A percentile compares a stretch with the other conserved stretches of the same genome.
Evolutionary conservation across 2,113 vertebrate species (phyloP).

Genomic region (Poeciliopsis retropinna): DNA sequence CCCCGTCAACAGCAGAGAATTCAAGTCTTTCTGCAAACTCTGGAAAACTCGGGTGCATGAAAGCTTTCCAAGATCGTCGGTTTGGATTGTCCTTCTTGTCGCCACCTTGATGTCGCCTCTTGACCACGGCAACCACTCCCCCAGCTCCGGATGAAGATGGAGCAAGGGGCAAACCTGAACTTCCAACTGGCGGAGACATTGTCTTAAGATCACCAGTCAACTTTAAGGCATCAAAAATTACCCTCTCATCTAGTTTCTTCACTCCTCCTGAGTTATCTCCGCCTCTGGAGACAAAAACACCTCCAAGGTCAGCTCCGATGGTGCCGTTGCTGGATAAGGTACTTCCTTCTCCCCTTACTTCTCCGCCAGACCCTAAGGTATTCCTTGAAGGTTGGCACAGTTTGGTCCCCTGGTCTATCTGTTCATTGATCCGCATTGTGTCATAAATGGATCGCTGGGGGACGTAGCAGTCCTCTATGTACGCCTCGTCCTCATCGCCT

Average conservation of each 20-base stretch:
- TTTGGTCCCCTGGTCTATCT: constrained; percentile 97
- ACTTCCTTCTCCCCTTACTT: constrained; percentile 83
- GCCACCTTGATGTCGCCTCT: constrained; percentile 85
- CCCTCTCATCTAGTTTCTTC: constrained; percentile 92
- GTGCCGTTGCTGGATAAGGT: constrained; percentile 98
- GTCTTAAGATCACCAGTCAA: constrained; percentile 90
- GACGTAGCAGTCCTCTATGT: constrained; percentile 98
- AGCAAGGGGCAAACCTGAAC: constrained; percentile 64
- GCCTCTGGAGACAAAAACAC: constrained; percentile 84
- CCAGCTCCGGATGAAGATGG: constrained; percentile 71
- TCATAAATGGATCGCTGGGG: constrained; percentile 99
- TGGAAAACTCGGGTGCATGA: constrained; percentile 94
- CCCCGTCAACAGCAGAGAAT: constrained; percentile 78
- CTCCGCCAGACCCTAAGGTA: constrained; percentile 85
- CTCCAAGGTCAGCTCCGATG: constrained; percentile 81
- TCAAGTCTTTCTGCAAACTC: constrained; percentile 95
- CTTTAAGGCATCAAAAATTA: constrained; percentile 97
- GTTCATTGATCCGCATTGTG: constrained; percentile 98
- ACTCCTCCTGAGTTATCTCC: constrained; percentile 69
- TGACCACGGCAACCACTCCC: constrained; percentile 82
- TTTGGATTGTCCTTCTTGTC: constrained; percentile 92
- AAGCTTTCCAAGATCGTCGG: constrained; percentile 96
- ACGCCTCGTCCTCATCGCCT: constrained; percentile 95
- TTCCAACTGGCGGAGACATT: constrained; percentile 70
- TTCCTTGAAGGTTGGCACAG: constrained; percentile 93